Base-by-base conservation (phyloP, 2,797 vertebrate genomes). In the Lophotriccus pileatus region DNA sequence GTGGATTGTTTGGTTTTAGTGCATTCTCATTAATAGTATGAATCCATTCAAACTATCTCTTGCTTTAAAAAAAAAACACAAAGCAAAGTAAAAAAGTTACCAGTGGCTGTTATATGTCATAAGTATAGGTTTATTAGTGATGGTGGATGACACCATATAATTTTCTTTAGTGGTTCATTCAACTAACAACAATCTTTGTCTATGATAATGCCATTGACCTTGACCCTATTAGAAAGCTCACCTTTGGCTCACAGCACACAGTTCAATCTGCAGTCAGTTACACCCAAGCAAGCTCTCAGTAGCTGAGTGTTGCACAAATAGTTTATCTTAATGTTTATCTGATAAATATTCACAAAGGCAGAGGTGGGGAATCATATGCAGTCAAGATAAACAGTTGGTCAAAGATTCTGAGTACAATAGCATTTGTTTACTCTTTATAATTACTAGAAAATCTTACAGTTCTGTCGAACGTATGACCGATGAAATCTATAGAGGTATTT, bases 401-500 rank as follows among this genome's bases (percentile, higher is more conserved):
- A 73, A 49, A 64, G 46, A 75, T 84, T 55, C 19, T 53, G 41
- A 63, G 12, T 39, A 34, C 23, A 56, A 70, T 25, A 80, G 23
- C 28, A 70, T 72, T 92, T 90, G 34, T 80, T 95, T 96, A 89
- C 36, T 94, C 37, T 92, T 59, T 74, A 80, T 70, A 89, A 52
- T 47, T 74, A 55, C 46, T 46, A 76, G 59, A 67, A 94, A 93
- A 87, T 75, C 47, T 87, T 82, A 32, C 34, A 27, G 10, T 55
- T 87, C 76, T 89, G 30, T 49, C 70, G 53, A 86, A 79, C 19
- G 2, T 70, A 58, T 30, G 75, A 63, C 49, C 53, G 76, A 77
- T 53, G 43, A 96, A 95, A 95, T 90, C 89, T 85, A n/a, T 60
- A 78, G 60, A 90, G 18, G 81, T 68, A 75, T 44, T 95, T 96